Percentiles rank a stretch among this genome's conserved stretches.
Conservation (phyloP, 2,797 vertebrate species). For the Dryobates pubescens region DNA sequence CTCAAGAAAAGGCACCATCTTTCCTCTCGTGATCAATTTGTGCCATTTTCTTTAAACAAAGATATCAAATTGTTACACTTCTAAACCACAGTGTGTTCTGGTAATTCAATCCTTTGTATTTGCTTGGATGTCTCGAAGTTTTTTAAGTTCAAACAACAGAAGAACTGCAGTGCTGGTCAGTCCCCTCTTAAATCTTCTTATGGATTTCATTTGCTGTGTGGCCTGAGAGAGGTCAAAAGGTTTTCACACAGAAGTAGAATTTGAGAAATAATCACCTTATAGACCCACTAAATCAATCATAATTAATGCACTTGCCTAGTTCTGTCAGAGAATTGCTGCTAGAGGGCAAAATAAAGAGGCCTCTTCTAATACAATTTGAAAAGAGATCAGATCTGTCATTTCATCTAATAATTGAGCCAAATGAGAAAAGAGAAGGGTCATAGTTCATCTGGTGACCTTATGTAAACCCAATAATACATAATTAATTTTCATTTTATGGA, state of each 20-base stretch:
- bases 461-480: slow-evolving; percentile 82
- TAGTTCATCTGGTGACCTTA: slow-evolving; percentile 82
- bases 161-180: slow-evolving; percentile 72
- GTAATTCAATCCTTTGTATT: slow-evolving; percentile 74
- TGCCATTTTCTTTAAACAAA: slow-evolving; percentile 62
- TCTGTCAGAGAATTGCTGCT: slow-evolving; percentile 88
- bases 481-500: slow-evolving; percentile 84
- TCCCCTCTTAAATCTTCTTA: slow-evolving; percentile 88
- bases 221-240: slow-evolving; percentile 92
- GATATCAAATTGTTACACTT: slow-evolving; percentile 73
- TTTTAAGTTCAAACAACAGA: slow-evolving; percentile 74
- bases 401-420: slow-evolving; percentile 91
- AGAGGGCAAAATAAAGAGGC: slow-evolving; percentile 86
- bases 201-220: slow-evolving; percentile 91
- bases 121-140: slow-evolving; percentile 67
- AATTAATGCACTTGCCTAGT: slow-evolving; percentile 91
- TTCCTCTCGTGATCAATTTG: neutral
- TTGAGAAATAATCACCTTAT: slow-evolving; percentile 93
- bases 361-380: slow-evolving; percentile 87
- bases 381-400: slow-evolving; percentile 93
- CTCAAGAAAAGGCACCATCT: neutral
- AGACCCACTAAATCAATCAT: slow-evolving; percentile 95
- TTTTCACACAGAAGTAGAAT: slow-evolving; percentile 88
- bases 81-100: slow-evolving; percentile 40
- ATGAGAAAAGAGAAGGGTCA: slow-evolving; percentile 85